A percentile compares a stretch with the other conserved stretches of the same genome.
Evolutionary conservation across 2,113 vertebrate genomes (phyloP).

Genomic region (Sclerurus mexicanus): DNA sequence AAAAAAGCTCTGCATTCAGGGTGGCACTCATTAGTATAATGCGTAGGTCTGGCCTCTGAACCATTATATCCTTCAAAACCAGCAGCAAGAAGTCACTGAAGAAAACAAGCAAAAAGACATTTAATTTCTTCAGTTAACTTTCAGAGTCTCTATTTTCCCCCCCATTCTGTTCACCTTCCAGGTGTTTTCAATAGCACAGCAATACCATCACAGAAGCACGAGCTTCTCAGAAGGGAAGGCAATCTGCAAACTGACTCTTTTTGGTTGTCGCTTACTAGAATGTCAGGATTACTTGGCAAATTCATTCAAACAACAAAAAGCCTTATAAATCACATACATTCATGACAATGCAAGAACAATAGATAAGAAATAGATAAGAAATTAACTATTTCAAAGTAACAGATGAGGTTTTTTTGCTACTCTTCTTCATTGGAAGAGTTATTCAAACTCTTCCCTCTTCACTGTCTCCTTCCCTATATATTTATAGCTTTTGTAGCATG

Average conservation of each 20-base stretch:
- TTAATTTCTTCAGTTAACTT: background rate
- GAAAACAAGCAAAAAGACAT: slow-evolving; percentile 29
- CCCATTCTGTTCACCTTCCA: background rate
- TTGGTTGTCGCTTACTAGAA: background rate
- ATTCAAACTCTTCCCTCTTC: background rate
- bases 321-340: background rate
- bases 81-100: slow-evolving; percentile 94
- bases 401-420: background rate
- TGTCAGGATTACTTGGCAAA: background rate
- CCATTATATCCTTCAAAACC: slow-evolving; percentile 90
- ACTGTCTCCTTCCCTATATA: background rate
- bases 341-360: background rate
- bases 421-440: background rate
- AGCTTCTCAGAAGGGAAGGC: background rate
- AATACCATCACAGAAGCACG: background rate
- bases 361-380: background rate
- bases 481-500: background rate
- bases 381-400: background rate
- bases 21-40: slow-evolving; percentile 97
- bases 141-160: background rate
- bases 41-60: slow-evolving; percentile 86
- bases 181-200: background rate
- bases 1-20: slow-evolving; percentile 92
- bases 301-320: background rate
- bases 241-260: background rate